A percentile compares a stretch with the other conserved stretches of the same genome.
Evolutionary conservation across 1,140 invertebrate species (phyloP).

Genomic region (Pemphigus obesinymphae): DNA sequence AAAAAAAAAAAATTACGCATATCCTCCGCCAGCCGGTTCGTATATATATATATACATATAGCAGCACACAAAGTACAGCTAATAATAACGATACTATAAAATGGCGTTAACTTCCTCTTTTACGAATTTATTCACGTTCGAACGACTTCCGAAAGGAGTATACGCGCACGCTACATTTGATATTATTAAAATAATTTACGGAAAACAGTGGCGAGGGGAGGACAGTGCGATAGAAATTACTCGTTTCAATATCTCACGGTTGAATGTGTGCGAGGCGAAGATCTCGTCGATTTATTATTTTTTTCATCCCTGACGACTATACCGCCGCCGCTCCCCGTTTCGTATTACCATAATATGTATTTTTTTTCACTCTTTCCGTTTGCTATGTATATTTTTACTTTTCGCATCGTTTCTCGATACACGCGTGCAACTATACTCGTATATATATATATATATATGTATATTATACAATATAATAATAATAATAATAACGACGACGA

Average conservation of each 20-base stretch:
- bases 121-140: conserved; percentile 36
- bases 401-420: conserved; percentile 32
- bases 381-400: conserved; percentile 9
- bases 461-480: background rate
- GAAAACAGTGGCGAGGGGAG: background rate
- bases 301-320: background rate
- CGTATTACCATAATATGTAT: conserved; percentile 30
- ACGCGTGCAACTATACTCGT: background rate
- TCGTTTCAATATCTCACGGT: conserved; percentile 40
- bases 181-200: conserved; percentile 41
- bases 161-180: conserved; percentile 30
- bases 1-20: background rate
- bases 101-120: conserved; percentile 40
- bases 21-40: background rate
- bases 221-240: conserved; percentile 18
- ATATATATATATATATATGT: too few relatives aligned
- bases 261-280: background rate
- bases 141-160: conserved; percentile 39
- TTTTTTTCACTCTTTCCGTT: conserved; percentile 5
- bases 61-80: conserved; percentile 6
- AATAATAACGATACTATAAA: conserved; percentile 26
- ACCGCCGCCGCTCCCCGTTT: background rate
- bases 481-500: background rate
- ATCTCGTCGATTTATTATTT: conserved; percentile 27
- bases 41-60: background rate